Percentiles rank a stretch among this genome's conserved stretches.
Conservation (phyloP, 2,888 invertebrate species). For the Scotopteryx bipunctaria region DNA sequence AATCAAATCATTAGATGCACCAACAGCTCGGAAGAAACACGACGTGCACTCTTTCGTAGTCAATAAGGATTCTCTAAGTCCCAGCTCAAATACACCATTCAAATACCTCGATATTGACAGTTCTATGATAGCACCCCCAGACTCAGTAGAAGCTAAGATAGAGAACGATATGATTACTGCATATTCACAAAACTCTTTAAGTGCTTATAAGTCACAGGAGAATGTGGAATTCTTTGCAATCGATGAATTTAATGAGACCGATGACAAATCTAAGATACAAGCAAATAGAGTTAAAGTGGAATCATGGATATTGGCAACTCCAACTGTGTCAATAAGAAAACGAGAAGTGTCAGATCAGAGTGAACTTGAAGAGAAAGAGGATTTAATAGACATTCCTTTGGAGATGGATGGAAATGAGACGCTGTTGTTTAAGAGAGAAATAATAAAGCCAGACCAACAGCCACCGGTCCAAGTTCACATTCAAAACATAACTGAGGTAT, state of each 20-base stretch:
- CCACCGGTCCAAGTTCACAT: conserved; percentile 86
- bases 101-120: conserved; percentile 62
- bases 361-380: conserved; percentile 54
- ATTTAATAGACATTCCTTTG: conserved; percentile 69
- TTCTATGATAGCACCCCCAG: conserved; percentile 47
- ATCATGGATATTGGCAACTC: conserved; percentile 71
- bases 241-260: conserved; percentile 44
- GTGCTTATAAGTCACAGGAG: conserved; percentile 29
- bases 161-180: conserved; percentile 35
- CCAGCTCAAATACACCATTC: conserved; percentile 53
- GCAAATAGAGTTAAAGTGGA: conserved; percentile 60
- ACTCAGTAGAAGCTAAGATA: conserved; percentile 33
- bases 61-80: conserved; percentile 56
- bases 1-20: conserved; percentile 77
- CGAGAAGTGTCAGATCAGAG: conserved; percentile 60
- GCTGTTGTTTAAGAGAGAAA: conserved; percentile 69
- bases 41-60: conserved; percentile 76
- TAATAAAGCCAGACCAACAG: conserved; percentile 75
- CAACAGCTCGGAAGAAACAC: conserved; percentile 72
- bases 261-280: conserved; percentile 49
- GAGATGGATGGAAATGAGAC: conserved; percentile 72
- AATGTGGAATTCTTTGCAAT: conserved; percentile 50
- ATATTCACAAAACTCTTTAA: conserved; percentile 18
- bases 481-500: conserved; percentile 85
- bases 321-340: conserved; percentile 63